Base-by-base conservation (phyloP, 2,113 vertebrate species). In the Hypomesus transpacificus region DNA sequence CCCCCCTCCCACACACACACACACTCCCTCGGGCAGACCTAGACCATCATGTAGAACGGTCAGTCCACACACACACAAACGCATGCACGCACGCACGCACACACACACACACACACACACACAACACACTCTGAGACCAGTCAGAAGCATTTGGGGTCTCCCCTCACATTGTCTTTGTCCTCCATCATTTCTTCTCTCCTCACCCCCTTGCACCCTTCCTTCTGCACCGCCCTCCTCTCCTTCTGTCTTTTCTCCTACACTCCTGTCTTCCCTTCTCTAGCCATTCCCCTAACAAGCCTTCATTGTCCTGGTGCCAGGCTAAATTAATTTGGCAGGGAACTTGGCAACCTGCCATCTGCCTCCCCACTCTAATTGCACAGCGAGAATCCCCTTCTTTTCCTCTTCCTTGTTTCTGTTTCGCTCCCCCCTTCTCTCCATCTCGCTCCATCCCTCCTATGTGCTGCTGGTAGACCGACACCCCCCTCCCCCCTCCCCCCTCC, bases 281-380 rank as follows among this genome's bases (percentile, higher is more conserved):
- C 24, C 70, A 21, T 21, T 18, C 7, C 57, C 74, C 72, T 66
- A 88, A 78, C 85, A 18, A 86, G 84, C 76, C 79, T 82, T 68
- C 66, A 81, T 84, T 79, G 86, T 76, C 65, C 70, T 5, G 70
- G 75, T 82, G 89, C 89, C 87, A 90, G 88, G 84, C 59, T 75
- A 90, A 91, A 92, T 85, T 66, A 79, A 87, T 90, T 89, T 87
- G 73, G 60, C 52, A 50, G 79, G 71, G 71, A 82, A 74, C 75
- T 66, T 84, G 80, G 83, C 78, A 82, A 66, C 71, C 60, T 64
- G 68, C 81, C 78, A 82, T 83, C 76, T 86, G 80, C 65, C 78
- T 65, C 73, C 5, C 2, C 39, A 70, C 75, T 84, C 74, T 84
- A 85, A 87, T 78, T 79, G 79, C 84, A 71, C 79, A 77, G 70